Conservation (phyloP, 1,140 invertebrate species). For the Mercenaria mercenaria region DNA sequence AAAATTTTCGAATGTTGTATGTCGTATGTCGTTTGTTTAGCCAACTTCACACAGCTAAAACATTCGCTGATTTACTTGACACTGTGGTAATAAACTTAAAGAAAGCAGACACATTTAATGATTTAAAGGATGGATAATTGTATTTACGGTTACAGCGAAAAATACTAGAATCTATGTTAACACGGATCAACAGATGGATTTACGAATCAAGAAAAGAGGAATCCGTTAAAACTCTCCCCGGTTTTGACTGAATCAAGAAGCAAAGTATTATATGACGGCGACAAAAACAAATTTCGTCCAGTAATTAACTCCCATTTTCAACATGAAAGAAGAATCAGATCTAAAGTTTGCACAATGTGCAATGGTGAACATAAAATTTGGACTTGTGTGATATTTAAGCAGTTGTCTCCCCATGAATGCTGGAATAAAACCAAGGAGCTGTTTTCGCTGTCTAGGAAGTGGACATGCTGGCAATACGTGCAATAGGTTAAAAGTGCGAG, state of each 20-base stretch:
- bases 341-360: too few relatives aligned
- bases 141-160: background rate
- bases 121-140: background rate
- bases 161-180: background rate
- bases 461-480: too few relatives aligned
- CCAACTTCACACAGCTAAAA: too few relatives aligned
- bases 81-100: background rate
- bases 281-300: background rate
- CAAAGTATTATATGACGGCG: background rate
- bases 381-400: too few relatives aligned
- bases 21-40: too few relatives aligned
- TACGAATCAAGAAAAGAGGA: background rate
- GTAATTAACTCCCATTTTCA: background rate
- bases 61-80: conserved; percentile 30
- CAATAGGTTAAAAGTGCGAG: too few relatives aligned
- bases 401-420: too few relatives aligned
- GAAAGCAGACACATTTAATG: background rate
- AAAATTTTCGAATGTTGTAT: too few relatives aligned
- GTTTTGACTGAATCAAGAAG: background rate
- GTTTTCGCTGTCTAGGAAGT: too few relatives aligned
- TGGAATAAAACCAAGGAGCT: too few relatives aligned
- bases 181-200: background rate
- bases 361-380: too few relatives aligned
- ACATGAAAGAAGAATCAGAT: too few relatives aligned
- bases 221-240: background rate